Base-by-base conservation (phyloP, 2,888 invertebrate genomes). In the Agrochola litura region DNA sequence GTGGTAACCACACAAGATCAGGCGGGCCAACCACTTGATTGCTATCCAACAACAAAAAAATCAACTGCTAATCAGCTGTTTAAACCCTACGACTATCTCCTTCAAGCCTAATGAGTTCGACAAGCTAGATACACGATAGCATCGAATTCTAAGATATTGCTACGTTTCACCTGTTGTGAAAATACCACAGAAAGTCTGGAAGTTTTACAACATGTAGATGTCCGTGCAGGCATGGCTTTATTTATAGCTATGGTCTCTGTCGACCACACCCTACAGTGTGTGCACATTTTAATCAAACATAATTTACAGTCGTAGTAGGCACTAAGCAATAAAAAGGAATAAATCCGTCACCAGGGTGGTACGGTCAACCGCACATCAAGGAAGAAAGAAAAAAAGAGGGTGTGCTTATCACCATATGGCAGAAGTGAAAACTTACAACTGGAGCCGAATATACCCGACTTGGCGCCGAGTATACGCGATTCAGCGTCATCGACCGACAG, bases 141-240 rank as follows among this genome's bases (percentile, higher is more conserved):
- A 80, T 71, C 43, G 25, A 16, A 22, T 43, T n/a, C 30, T 43
- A 52, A 79, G 10, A 43, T 60, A 52, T 70, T 16, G 30, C 70
- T 10, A 8, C 12, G 3, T 12, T 60, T 52, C 79, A 79, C 58
- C 79, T 80, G 77, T 60, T 71, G n/a, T 37, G 60, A 16, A 71
- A 77, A 80, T 71, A 80, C n/a, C 52, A 25, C 52, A 71, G 52
- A 80, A 80, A 77, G 52, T 61, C 52, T 70, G 19, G 14, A 77
- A 60, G 30, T 52, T 60, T 25, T 60, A 52, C 0, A 52, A 19
- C 19, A 43, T 49, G 6, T 58, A 77, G 14, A 12, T 43, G 22
- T 1, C 2, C n/a, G 30, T 49, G n/a, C 1, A 52, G 8, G 52
- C 12, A 61, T 30, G 41, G 41, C 8, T 61, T 37, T 79, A 79